phyloP scores from a whole-genome alignment of 1,140 invertebrate genomes.

The Drosophila sproati region DNA sequence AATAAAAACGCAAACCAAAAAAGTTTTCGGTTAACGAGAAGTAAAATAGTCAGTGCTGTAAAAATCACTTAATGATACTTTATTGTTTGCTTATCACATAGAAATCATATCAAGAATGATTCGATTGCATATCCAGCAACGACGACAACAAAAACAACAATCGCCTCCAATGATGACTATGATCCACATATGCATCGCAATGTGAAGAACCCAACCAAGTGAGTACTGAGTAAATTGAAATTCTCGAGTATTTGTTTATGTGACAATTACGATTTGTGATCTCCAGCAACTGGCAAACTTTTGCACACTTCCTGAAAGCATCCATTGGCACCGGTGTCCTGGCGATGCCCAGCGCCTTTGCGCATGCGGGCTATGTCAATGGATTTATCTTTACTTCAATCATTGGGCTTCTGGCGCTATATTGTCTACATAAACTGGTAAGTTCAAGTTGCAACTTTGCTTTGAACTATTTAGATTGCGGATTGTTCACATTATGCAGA shows the following conservation, averaged over 20 bases:
- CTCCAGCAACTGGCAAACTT: conserved; percentile 87
- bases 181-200: conserved; percentile 88
- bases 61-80: conserved; percentile 46
- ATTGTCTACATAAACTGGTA: conserved; percentile 89
- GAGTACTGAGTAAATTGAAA: conserved; percentile 69
- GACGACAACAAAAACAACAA: conserved; percentile 11
- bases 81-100: conserved; percentile 20
- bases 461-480: neutral
- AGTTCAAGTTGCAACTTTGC: conserved; percentile 38
- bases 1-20: conserved; percentile 17
- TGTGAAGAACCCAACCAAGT: conserved; percentile 90
- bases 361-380: conserved; percentile 89
- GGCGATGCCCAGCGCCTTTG: conserved; percentile 92
- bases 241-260: neutral
- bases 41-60: conserved; percentile 20
- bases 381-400: conserved; percentile 87
- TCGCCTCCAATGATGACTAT: conserved; percentile 85
- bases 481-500: conserved; percentile 60
- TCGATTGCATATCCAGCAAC: conserved; percentile 24
- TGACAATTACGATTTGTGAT: neutral
- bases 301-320: conserved; percentile 89
- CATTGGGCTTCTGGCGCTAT: conserved; percentile 87
- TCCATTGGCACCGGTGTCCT: conserved; percentile 92
- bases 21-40: neutral
- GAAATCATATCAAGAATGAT: conserved; percentile 49